A percentile compares a stretch with the other conserved stretches of the same genome.
Conservation (phyloP, 2,113 vertebrate genomes). For the Trachemys scripta region DNA sequence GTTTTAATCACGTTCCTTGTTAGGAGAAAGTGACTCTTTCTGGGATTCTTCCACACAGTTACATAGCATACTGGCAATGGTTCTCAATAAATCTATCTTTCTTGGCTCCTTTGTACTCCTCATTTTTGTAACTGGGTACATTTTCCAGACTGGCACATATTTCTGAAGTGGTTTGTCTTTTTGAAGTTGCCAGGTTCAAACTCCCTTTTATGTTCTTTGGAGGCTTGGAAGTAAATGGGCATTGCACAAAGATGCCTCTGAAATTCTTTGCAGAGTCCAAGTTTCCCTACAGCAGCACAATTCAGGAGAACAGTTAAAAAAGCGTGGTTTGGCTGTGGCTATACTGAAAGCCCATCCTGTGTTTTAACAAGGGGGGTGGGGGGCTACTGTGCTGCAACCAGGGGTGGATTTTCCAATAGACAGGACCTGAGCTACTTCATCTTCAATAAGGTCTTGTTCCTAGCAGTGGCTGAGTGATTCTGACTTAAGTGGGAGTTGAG, state of each 20-base stretch:
- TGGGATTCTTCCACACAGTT: neutral
- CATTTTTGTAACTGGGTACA: neutral
- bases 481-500: neutral
- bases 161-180: neutral
- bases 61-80: neutral
- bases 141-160: neutral
- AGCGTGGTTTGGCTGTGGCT: neutral
- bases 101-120: rapidly evolving
- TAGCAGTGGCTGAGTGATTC: neutral
- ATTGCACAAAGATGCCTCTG: neutral
- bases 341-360: neutral
- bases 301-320: neutral
- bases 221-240: neutral
- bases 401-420: neutral
- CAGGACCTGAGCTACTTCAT: neutral
- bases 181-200: neutral
- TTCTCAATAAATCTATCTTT: neutral
- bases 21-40: neutral
- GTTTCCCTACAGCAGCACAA: neutral
- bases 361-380: neutral
- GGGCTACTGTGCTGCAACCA: neutral
- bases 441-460: neutral
- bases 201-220: neutral
- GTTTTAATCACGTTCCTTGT: neutral
- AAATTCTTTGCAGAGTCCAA: neutral